Evolutionary conservation across 2,888 invertebrate genomes (phyloP).

Genomic region (Mythimna lalbum): DNA sequence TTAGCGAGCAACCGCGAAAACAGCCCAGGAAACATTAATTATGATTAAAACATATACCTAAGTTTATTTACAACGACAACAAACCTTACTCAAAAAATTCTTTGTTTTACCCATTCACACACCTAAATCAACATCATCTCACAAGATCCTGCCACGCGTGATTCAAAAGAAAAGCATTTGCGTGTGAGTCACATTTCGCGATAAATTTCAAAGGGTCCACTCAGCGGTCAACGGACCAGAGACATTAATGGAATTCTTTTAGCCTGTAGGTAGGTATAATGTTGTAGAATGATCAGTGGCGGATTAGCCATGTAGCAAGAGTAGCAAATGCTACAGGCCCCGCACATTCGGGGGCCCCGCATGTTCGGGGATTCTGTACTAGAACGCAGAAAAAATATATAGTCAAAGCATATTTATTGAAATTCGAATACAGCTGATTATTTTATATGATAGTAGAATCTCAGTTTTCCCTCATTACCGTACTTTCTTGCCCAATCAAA

Average conservation of each 20-base stretch:
- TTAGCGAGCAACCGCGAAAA: background rate
- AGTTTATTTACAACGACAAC: background rate
- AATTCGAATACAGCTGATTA: too few relatives aligned
- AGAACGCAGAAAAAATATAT: too few relatives aligned
- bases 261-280: conserved; percentile 13
- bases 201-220: conserved; percentile 72
- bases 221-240: conserved; percentile 70
- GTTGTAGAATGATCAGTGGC: conserved; percentile 20
- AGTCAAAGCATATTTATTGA: too few relatives aligned
- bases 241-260: conserved; percentile 61
- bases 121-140: conserved; percentile 45
- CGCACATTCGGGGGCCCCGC: too few relatives aligned
- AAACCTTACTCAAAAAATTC: conserved; percentile 12
- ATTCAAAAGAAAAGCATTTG: conserved; percentile 83
- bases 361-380: too few relatives aligned
- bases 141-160: conserved; percentile 62
- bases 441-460: too few relatives aligned
- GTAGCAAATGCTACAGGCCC: too few relatives aligned
- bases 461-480: too few relatives aligned
- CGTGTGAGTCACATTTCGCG: conserved; percentile 80
- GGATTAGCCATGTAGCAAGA: too few relatives aligned
- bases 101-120: conserved; percentile 45
- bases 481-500: too few relatives aligned
- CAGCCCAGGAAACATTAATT: conserved; percentile 4
- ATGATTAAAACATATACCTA: background rate